Conservation (phyloP, 2,888 invertebrate genomes). For the Tenthredo amoena region DNA sequence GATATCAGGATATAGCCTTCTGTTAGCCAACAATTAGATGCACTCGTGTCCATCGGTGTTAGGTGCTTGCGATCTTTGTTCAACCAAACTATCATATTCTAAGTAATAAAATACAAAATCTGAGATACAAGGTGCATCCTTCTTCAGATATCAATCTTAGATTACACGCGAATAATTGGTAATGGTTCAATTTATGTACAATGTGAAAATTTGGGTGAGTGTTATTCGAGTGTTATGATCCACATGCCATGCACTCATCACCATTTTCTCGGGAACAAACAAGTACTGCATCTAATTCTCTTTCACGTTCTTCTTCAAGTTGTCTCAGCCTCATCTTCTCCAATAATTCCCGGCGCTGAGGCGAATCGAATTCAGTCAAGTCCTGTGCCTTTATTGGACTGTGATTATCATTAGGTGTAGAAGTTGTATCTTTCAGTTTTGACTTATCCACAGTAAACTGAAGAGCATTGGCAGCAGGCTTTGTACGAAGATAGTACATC, state of each 20-base stretch:
- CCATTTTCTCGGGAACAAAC: constrained; percentile 93
- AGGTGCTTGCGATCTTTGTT: background rate
- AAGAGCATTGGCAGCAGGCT: constrained; percentile 97
- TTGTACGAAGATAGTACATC: constrained; percentile 98
- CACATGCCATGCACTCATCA: constrained; percentile 93
- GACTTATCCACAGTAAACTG: constrained; percentile 98
- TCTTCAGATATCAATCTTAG: background rate
- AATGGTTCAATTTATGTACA: background rate
- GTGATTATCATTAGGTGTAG: constrained; percentile 57
- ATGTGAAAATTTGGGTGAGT: background rate
- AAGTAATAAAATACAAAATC: background rate
- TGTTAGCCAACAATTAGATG: background rate
- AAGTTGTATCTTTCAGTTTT: constrained; percentile 77
- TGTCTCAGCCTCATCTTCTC: constrained; percentile 10
- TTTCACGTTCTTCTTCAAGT: constrained; percentile 71
- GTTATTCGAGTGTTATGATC: constrained; percentile 81
- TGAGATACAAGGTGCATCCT: background rate
- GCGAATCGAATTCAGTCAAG: constrained; percentile 70
- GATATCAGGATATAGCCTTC: background rate
- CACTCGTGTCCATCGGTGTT: background rate
- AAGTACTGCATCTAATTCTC: constrained; percentile 86
- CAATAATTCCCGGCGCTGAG: constrained; percentile 22
- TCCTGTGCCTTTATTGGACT: constrained; percentile 72
- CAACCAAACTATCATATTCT: background rate
- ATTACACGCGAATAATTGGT: background rate